A percentile compares a stretch with the other conserved stretches of the same genome.
These are phyloP conservation scores for Cephalopterus ornatus DNA, from an alignment of 2,113 vertebrate genomes.

Conservation along the genomic window DNA sequence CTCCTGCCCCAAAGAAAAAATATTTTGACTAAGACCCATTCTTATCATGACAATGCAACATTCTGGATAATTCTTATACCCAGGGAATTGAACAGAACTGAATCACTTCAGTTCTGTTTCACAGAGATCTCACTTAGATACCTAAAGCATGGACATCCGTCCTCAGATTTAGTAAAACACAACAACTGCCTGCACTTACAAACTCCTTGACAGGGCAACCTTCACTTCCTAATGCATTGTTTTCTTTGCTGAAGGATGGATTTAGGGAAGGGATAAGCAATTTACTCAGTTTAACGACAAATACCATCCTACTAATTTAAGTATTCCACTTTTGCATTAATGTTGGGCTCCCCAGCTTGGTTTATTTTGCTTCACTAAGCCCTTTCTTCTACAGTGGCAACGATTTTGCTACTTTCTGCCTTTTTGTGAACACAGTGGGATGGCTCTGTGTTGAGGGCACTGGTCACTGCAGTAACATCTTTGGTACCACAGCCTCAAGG, in stretches of 20 bases:
- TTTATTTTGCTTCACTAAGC: background rate
- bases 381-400: background rate
- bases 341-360: background rate
- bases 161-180: background rate
- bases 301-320: background rate
- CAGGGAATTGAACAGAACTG: background rate
- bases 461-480: background rate
- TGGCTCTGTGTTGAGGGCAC: background rate
- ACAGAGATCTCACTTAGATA: background rate
- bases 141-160: background rate
- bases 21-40: background rate
- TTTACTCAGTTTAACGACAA: background rate
- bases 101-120: background rate
- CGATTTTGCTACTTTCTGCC: background rate
- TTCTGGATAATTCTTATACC: background rate
- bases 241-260: background rate
- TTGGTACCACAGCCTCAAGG: background rate
- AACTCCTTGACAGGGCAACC: background rate
- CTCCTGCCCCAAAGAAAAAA: background rate
- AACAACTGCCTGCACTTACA: background rate
- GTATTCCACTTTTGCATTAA: background rate
- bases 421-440: background rate
- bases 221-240: background rate
- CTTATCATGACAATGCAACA: background rate
- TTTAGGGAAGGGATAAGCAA: background rate